Evolutionary conservation across 2,888 invertebrate species (phyloP).

Genomic region (Tipula unca): DNA sequence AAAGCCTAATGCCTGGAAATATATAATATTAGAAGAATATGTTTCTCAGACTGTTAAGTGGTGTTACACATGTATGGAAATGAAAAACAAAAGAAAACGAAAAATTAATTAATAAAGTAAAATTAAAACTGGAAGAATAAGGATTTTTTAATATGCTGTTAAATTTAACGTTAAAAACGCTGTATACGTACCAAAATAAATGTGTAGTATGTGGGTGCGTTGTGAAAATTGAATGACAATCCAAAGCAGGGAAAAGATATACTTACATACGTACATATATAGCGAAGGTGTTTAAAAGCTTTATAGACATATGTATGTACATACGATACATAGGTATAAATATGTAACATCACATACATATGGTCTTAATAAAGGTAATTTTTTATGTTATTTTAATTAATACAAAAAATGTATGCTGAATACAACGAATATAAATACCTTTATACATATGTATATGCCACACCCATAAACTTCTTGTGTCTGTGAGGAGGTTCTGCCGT

Average conservation of each 20-base stretch:
- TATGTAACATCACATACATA: neutral
- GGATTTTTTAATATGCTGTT: neutral
- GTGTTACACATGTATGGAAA: neutral
- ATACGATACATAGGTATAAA: too few relatives aligned
- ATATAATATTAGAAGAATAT: neutral
- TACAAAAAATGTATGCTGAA: neutral
- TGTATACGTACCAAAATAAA: neutral
- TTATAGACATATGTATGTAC: neutral
- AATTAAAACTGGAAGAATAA: neutral
- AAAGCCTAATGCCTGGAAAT: neutral
- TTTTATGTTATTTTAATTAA: neutral
- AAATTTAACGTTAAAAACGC: conserved; percentile 4
- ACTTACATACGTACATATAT: neutral
- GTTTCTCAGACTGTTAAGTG: neutral
- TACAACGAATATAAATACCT: neutral
- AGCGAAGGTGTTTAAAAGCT: neutral
- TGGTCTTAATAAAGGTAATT: neutral
- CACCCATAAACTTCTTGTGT: too few relatives aligned
- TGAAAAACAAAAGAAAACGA: neutral
- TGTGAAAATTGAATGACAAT: neutral
- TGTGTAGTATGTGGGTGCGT: neutral
- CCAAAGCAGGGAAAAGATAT: neutral
- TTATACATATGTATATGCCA: too few relatives aligned
- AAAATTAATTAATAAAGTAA: conserved; percentile 8
- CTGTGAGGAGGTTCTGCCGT: neutral